Evolutionary conservation across 1,140 invertebrate genomes (phyloP).

Genomic region (Drosophila tsacasi): DNA sequence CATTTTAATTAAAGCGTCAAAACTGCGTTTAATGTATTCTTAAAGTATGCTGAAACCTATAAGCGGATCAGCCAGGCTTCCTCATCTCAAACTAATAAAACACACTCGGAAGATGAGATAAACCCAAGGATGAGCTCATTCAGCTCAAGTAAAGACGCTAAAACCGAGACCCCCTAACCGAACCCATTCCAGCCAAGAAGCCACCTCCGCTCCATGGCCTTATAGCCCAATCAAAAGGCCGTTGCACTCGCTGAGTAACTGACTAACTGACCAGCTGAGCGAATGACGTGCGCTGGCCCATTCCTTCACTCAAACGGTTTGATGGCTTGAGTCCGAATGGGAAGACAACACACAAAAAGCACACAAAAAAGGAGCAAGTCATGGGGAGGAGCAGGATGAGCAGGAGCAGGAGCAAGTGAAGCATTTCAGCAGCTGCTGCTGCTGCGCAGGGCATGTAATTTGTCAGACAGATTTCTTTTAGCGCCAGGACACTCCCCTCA

Average conservation of each 20-base stretch:
- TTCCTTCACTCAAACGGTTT: constrained; percentile 39
- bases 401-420: constrained; percentile 15
- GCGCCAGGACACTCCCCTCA: constrained; percentile 43
- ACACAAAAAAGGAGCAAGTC: constrained; percentile 23
- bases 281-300: constrained; percentile 49
- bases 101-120: constrained; percentile 14
- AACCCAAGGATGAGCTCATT: constrained; percentile 40
- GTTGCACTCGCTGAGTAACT: constrained; percentile 53
- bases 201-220: constrained; percentile 17
- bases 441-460: constrained; percentile 69
- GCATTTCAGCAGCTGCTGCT: constrained; percentile 64
- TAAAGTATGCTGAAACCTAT: no score
- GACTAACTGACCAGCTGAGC: constrained; percentile 40
- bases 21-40: not conserved
- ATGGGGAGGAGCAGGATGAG: constrained; percentile 20
- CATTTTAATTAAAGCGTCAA: not conserved
- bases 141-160: constrained; percentile 30
- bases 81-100: not conserved
- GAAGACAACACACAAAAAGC: constrained; percentile 31
- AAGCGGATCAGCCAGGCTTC: not conserved
- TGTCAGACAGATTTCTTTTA: constrained; percentile 78
- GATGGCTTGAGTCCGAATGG: constrained; percentile 47
- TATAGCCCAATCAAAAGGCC: constrained; percentile 54
- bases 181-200: constrained; percentile 6
- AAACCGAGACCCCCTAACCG: constrained; percentile 17